Evolutionary conservation across 2,888 invertebrate species (phyloP).

Genomic region (Crocallis elinguaria): DNA sequence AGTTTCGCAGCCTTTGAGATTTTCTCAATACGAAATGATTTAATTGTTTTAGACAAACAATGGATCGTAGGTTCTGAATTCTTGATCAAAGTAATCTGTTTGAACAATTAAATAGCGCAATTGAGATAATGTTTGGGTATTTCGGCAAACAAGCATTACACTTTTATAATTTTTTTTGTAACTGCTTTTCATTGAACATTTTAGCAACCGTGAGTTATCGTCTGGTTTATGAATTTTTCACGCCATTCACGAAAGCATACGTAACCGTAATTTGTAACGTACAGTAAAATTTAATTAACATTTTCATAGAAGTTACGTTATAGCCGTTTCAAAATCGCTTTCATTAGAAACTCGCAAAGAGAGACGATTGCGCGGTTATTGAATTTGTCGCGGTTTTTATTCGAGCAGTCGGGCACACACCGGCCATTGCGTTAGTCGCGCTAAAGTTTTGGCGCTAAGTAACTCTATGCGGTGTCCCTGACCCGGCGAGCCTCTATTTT

Average conservation of each 20-base stretch:
- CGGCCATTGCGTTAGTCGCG: conserved; percentile 13
- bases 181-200: background rate
- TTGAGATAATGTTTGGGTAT: conserved; percentile 36
- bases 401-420: background rate
- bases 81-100: conserved; percentile 38
- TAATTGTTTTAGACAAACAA: conserved; percentile 50
- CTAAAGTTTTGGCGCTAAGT: conserved; percentile 54
- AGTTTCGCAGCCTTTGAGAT: conserved; percentile 42
- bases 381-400: conserved; percentile 22
- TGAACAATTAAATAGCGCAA: conserved; percentile 48
- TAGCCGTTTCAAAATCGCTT: conserved; percentile 33
- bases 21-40: conserved; percentile 44
- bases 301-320: conserved; percentile 33
- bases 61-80: conserved; percentile 37
- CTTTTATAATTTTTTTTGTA: background rate
- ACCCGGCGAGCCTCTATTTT: conserved; percentile 50
- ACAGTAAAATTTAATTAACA: conserved; percentile 38
- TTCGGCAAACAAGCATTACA: conserved; percentile 23
- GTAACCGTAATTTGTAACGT: conserved; percentile 30
- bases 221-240: background rate
- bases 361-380: conserved; percentile 20
- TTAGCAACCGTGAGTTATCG: background rate
- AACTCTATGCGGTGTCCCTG: conserved; percentile 62
- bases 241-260: conserved; percentile 7
- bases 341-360: conserved; percentile 41